Evolutionary conservation across 2,113 vertebrate genomes (phyloP).

Genomic region (Thymallus thymallus): DNA sequence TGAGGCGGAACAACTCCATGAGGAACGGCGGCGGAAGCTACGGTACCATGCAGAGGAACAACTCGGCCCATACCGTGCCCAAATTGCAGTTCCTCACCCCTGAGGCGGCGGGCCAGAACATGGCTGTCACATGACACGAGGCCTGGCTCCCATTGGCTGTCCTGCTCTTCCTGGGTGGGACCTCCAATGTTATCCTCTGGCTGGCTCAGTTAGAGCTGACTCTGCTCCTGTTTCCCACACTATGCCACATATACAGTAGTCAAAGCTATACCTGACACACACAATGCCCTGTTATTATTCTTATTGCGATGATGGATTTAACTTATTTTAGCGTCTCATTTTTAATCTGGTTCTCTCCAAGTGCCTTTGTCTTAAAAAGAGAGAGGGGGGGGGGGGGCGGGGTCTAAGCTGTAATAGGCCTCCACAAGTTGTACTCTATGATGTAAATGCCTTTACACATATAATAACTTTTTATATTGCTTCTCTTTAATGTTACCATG

Average conservation of each 20-base stretch:
- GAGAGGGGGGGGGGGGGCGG: too few species aligned
- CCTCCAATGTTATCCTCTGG: neutral
- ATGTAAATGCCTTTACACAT: neutral
- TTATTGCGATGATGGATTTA: neutral
- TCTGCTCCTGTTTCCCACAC: neutral
- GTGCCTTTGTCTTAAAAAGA: neutral
- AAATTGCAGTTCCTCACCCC: conserved; percentile 94
- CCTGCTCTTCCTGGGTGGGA: conserved; percentile 39
- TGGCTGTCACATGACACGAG: conserved; percentile 84
- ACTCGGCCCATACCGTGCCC: conserved; percentile 78
- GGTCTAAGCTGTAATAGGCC: too few species aligned
- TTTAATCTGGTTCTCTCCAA: neutral
- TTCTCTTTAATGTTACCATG: too few species aligned
- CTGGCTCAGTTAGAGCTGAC: neutral
- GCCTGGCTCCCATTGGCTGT: conserved; percentile 32
- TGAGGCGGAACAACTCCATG: conserved; percentile 88
- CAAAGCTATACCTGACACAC: neutral
- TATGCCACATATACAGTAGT: neutral
- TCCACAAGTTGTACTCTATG: neutral
- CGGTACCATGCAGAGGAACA: conserved; percentile 80
- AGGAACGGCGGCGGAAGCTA: conserved; percentile 54
- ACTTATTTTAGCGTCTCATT: neutral
- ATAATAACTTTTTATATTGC: too few species aligned
- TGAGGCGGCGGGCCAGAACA: conserved; percentile 73
- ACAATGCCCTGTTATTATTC: neutral